A percentile compares a stretch with the other conserved stretches of the same genome.
Conservation (phyloP, 2,797 vertebrate species). For the Platalea minor region DNA sequence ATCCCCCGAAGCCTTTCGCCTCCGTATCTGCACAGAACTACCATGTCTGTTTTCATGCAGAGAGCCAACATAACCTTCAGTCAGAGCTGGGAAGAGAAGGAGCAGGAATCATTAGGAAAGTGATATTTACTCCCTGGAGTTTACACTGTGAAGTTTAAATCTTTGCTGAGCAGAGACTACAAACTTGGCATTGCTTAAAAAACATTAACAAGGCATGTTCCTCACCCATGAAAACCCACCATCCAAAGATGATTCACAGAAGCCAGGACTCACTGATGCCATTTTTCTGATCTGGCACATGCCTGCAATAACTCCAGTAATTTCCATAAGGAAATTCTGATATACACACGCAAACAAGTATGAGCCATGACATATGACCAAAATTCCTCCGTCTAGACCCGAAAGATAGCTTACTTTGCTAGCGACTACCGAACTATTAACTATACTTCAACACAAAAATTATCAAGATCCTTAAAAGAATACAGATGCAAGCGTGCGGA, state of each 20-base stretch:
- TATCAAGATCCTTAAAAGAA: background rate
- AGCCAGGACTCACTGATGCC: background rate
- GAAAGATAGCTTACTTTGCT: background rate
- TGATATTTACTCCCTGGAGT: background rate
- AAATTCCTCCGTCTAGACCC: background rate
- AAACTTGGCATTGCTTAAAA: background rate
- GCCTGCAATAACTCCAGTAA: background rate
- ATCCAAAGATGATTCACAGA: background rate
- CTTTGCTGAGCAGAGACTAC: background rate
- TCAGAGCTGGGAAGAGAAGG: conserved; percentile 77
- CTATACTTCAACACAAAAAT: background rate
- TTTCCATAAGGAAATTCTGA: background rate
- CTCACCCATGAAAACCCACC: background rate
- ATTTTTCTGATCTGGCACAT: background rate
- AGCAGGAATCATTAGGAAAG: background rate
- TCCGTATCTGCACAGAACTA: conserved; percentile 79
- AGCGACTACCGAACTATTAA: background rate
- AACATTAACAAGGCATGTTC: background rate
- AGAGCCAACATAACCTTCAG: conserved; percentile 82
- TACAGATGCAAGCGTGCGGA: background rate
- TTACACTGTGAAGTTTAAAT: background rate
- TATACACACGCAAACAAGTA: background rate
- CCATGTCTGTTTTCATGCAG: conserved; percentile 78
- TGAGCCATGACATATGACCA: background rate
- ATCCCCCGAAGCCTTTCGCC: conserved; percentile 86